Percentiles rank a stretch among this genome's conserved stretches.
These are phyloP conservation scores for Lamellibrachia luymesi DNA, from an alignment of 1,140 invertebrate species.

Conservation along the genomic window DNA sequence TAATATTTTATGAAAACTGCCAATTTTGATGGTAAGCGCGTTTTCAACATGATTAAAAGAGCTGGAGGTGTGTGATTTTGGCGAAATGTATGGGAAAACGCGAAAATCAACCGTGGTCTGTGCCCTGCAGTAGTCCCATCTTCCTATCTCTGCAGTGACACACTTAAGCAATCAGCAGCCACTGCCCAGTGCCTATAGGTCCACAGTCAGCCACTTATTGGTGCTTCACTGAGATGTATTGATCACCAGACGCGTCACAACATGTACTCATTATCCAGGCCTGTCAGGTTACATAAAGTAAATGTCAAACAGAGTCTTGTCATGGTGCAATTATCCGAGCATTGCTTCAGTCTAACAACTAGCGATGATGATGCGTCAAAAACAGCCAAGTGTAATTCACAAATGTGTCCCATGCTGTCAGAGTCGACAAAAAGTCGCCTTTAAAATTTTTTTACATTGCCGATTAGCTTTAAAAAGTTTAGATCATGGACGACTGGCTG, in stretches of 20 bases:
- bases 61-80: no score
- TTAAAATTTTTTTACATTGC: no score
- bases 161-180: not conserved
- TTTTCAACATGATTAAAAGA: no score
- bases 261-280: not conserved
- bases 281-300: not conserved
- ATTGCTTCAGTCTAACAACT: not conserved
- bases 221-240: not conserved
- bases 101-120: not conserved
- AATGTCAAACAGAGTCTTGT: not conserved
- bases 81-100: not conserved
- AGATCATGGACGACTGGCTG: no score
- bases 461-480: no score
- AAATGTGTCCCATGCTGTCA: not conserved
- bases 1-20: no score
- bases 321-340: not conserved
- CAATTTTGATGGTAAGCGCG: no score
- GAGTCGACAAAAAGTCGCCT: no score
- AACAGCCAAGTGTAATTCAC: not conserved
- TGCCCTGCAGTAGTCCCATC: not conserved
- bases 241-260: not conserved
- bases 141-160: not conserved
- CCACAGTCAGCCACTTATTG: not conserved
- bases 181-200: not conserved
- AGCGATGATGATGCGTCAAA: not conserved